Percentiles rank a stretch among this genome's conserved stretches.
phyloP scores from a whole-genome alignment of 2,113 vertebrate genomes.

The Megaleporinus macrocephalus region DNA sequence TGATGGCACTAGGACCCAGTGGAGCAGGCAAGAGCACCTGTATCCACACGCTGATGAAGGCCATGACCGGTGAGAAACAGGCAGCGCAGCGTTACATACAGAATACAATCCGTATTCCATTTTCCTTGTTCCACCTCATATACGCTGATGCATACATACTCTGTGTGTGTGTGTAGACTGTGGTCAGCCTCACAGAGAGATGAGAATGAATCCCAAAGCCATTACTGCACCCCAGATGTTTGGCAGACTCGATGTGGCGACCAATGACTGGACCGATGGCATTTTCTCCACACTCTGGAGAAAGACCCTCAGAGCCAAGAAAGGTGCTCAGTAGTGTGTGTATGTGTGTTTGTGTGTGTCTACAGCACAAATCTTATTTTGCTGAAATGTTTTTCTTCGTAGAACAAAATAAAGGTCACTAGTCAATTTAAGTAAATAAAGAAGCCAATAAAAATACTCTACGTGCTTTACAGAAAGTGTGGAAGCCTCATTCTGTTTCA shows the following conservation, averaged over 20 bases:
- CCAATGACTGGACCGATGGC: constrained; percentile 98
- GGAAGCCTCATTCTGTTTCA: too few relatives aligned
- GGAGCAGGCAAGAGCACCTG: constrained; percentile 93
- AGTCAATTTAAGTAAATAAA: too few relatives aligned
- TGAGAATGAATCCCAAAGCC: constrained; percentile 99
- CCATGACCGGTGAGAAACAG: constrained; percentile 86
- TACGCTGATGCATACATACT: neutral
- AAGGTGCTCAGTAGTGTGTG: constrained; percentile 76
- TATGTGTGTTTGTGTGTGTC: neutral
- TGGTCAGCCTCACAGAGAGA: constrained; percentile 91
- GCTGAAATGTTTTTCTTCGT: too few relatives aligned
- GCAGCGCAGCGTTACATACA: neutral
- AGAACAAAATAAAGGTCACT: too few relatives aligned
- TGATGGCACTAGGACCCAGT: constrained; percentile 96
- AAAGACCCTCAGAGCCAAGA: constrained; percentile 92
- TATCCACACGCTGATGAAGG: constrained; percentile 91
- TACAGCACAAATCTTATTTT: too few relatives aligned
- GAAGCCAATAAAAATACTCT: too few relatives aligned
- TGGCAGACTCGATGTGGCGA: constrained; percentile 91
- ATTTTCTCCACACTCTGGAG: constrained; percentile 97
- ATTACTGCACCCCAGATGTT: constrained; percentile 98
- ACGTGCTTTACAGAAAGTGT: too few relatives aligned
- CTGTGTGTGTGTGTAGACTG: constrained; percentile 77
- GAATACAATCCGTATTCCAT: neutral
- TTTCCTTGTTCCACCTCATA: too few relatives aligned